These are phyloP conservation scores for Timema cristinae DNA, from an alignment of 2,888 invertebrate species.

Conservation along the genomic window DNA sequence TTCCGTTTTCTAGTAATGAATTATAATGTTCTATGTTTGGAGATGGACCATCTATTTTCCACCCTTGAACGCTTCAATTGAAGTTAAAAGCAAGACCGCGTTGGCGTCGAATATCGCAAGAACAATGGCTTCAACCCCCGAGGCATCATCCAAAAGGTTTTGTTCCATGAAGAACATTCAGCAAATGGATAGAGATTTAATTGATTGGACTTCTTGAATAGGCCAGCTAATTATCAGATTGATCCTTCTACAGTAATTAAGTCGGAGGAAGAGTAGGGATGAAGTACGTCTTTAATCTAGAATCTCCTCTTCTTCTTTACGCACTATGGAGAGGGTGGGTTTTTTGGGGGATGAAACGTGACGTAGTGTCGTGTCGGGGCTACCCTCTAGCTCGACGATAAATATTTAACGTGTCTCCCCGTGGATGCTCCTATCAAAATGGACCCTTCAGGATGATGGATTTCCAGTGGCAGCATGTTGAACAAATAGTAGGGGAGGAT, in stretches of 20 bases:
- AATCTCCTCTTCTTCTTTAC: background rate
- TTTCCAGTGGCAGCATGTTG: conserved; percentile 14
- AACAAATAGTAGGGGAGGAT: conserved; percentile 2
- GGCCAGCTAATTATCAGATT: conserved; percentile 14
- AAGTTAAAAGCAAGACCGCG: too few species aligned
- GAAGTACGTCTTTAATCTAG: background rate
- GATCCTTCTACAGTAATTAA: conserved; percentile 9
- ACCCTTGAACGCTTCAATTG: too few species aligned
- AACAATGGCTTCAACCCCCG: background rate
- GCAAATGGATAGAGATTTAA: conserved; percentile 5
- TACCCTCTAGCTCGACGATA: conserved; percentile 20
- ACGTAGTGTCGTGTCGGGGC: background rate
- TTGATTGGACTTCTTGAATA: conserved; percentile 12
- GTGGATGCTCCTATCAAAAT: conserved; percentile 7
- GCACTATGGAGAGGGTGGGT: background rate
- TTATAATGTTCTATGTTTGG: too few species aligned
- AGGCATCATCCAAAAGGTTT: background rate
- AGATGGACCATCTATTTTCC: too few species aligned
- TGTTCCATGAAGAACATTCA: background rate
- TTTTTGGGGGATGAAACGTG: background rate
- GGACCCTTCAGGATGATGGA: conserved; percentile 25
- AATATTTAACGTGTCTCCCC: conserved; percentile 23
- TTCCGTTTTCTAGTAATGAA: too few species aligned
- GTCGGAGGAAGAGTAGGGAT: background rate
- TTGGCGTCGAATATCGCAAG: background rate